Percentiles rank a stretch among this genome's conserved stretches.
phyloP scores from a whole-genome alignment of 2,888 invertebrate genomes.

The Noctuana brunneofusca region DNA sequence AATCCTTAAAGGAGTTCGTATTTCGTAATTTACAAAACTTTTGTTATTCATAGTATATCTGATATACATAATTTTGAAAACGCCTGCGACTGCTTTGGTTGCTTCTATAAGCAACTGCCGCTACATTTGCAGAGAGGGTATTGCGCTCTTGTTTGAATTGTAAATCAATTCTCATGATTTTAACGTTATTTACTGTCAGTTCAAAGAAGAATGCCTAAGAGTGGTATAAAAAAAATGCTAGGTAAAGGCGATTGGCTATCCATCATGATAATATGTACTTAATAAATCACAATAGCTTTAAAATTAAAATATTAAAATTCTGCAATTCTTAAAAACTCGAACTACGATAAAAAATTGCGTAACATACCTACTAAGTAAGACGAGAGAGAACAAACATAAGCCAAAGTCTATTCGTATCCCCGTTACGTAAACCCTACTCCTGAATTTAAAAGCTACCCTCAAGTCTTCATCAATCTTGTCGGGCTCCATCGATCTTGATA shows the following conservation, averaged over 20 bases:
- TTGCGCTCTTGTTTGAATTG: no score
- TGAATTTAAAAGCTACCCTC: slow-evolving; percentile 22
- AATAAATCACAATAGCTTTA: no score
- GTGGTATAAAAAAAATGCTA: no score
- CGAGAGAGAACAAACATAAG: not conserved
- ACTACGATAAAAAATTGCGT: not conserved
- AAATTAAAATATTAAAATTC: no score
- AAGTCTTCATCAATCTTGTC: slow-evolving; percentile 26
- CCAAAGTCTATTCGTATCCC: not conserved
- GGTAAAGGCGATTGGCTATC: no score
- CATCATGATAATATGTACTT: no score
- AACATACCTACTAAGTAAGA: not conserved
- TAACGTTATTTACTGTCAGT: no score
- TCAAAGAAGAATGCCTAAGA: no score
- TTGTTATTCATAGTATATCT: not conserved
- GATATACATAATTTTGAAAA: not conserved
- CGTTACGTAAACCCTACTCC: slow-evolving; percentile 16
- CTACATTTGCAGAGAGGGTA: no score
- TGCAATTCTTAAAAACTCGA: not conserved
- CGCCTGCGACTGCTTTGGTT: no score
- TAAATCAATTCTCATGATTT: no score
- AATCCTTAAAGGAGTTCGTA: not conserved
- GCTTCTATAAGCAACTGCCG: no score
- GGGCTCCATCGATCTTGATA: slow-evolving; percentile 27
- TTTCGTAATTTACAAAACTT: not conserved